Evolutionary conservation across 2,113 vertebrate genomes (phyloP), one percentile per base, ranked within the genome.

Genomic region (Peromyscus californicus): DNA sequence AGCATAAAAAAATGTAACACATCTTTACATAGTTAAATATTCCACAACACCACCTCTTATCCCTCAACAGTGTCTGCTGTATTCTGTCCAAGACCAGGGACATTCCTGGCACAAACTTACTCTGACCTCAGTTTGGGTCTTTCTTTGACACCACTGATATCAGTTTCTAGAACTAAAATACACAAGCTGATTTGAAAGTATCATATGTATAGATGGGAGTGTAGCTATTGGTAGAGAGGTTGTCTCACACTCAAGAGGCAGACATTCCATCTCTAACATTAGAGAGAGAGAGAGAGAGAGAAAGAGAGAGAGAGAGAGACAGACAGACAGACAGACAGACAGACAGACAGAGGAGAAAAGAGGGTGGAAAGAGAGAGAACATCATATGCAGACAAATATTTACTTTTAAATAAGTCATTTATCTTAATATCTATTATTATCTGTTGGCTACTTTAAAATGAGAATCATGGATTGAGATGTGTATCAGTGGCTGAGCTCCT

Each of bases 371-470:
- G n/a, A 63, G 22, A 29, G 15, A 42, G 31, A n/a, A 57, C 11
- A 91, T 3, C 3, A 54, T 48, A 19, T 33, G 31, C 8, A 59
- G 39, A 45, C 3, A 48, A 59, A 69, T 26, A 88, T n/a, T 54
- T 17, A 65, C 51, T 57, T 74, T 83, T 10, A 59, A 80, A 74
- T 24, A 31, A 63, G 22, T 7, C 8, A 48, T 61, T 78, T 63
- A 84, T 51, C 76, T 89, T n/a, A 74, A 72, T 79, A 12, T 42
- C 9, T 79, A 29, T 78, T 21, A 54, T 16, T 42, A 63, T 76
- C 36, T 72, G 24, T 67, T 31, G 83, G 88, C 12, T 61, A 51
- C n/a, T 96, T 90, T 51, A 42, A 65, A 96, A 6, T 78, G 48
- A 65, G 29, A 67, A 45, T 33, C 29, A 21, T 22, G 3, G 22